Conservation (phyloP, 2,113 vertebrate species). For the Sebastes fasciatus region DNA sequence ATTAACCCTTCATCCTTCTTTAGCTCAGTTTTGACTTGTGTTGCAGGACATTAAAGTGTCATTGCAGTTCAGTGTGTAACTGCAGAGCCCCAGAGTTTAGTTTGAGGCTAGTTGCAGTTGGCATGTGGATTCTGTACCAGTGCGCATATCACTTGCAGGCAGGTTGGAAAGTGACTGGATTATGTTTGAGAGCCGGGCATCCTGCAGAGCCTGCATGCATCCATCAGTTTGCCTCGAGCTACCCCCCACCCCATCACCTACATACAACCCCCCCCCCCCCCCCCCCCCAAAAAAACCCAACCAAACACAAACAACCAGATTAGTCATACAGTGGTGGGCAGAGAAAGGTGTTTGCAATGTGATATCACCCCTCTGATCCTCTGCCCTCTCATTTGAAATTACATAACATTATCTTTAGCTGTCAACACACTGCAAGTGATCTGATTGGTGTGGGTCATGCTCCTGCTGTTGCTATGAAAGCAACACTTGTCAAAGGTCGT, state of each 20-base stretch:
- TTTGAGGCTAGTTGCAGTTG: conserved; percentile 10
- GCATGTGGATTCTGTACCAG: conserved; percentile 17
- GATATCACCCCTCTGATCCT: conserved; percentile 22
- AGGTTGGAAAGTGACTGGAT: conserved; percentile 33
- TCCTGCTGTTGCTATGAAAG: conserved; percentile 57
- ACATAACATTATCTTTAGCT: conserved; percentile 23
- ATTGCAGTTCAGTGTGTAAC: not conserved
- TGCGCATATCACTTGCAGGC: conserved; percentile 11
- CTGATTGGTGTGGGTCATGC: conserved; percentile 32
- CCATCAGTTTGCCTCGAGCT: conserved; percentile 27
- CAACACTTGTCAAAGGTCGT: conserved; percentile 39
- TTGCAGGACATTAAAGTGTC: conserved; percentile 21
- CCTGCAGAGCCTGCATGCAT: conserved; percentile 44
- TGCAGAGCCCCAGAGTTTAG: conserved; percentile 27
- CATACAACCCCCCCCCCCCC: not conserved
- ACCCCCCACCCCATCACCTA: conserved; percentile 17
- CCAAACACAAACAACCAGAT: conserved; percentile 25
- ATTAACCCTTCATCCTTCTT: not conserved
- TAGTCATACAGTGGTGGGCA: conserved; percentile 52
- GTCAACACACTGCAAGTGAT: conserved; percentile 28
- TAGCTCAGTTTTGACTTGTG: not conserved
- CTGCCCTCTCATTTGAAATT: conserved; percentile 39
- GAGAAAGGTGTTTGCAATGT: not conserved
- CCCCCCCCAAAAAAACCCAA: conserved; percentile 15
- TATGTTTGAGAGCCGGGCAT: conserved; percentile 30